Base-by-base conservation (phyloP, 2,113 vertebrate genomes). In the Pipra filicauda region DNA sequence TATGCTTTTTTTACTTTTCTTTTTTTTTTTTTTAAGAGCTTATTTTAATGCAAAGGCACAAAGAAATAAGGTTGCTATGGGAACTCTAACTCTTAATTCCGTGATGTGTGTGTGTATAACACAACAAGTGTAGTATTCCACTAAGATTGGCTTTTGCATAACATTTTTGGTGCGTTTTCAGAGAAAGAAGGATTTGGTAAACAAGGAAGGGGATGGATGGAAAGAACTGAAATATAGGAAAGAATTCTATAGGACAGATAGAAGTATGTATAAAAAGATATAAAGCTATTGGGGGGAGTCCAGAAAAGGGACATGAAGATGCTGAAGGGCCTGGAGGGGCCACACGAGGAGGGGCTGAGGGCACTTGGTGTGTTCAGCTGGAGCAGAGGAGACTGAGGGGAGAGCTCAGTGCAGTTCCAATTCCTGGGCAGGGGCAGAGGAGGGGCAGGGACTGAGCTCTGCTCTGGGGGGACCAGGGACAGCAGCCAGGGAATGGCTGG, bases 31-130 rank as follows among this genome's bases (percentile, higher is more conserved):
- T 58, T 76, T 13, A 66, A 86, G 79, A 89, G 59, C 72, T 91
- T 85, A 74, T 95, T 91, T 94, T 93, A 87, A 94, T 93, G 78
- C 70, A 85, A 93, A 78, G 1, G 19, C 72, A 76, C 54, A 96
- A 83, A 96, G 85, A 85, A 96, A 66, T 88, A 85, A 80, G 85
- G 96, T 97, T 97, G 89, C 95, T 83, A 96, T 97, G 96, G 96
- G 44, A 97, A 96, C 96, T 23, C 79, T 59, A 85, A 93, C 89
- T 95, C 74, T 94, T 96, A 97, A 94, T 95, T 91, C 88, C 30
- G 65, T 91, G 69, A 78, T 83, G 61, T 80, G 66, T 82, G 62
- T 82, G 62, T 81, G 4, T 82, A 58, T 81, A 92, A 82, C 83
- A 86, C 80, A 97, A 94, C 84, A 91, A 96, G 72, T 88, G 58